Evolutionary conservation across 2,113 vertebrate genomes (phyloP).

Genomic region (Corythornis cristatus): DNA sequence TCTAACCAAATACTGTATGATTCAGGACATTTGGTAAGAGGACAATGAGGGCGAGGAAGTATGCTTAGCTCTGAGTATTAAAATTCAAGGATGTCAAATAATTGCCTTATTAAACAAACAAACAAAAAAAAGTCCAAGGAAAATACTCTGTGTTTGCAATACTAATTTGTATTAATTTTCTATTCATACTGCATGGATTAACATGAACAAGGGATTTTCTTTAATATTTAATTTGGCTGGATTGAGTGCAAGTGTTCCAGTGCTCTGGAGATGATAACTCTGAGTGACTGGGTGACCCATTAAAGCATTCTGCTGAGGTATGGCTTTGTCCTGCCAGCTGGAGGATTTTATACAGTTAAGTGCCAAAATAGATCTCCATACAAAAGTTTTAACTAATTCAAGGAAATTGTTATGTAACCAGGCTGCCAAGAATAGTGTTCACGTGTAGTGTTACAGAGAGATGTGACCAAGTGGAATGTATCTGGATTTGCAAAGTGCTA

Average conservation of each 20-base stretch:
- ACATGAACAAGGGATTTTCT: background rate
- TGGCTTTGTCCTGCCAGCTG: constrained; percentile 50
- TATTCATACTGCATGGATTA: background rate
- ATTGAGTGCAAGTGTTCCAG: background rate
- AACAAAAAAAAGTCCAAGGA: background rate
- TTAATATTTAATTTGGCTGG: constrained; percentile 23
- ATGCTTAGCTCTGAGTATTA: background rate
- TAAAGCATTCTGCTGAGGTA: constrained; percentile 56
- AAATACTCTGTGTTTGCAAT: background rate
- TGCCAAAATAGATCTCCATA: constrained; percentile 53
- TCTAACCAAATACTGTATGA: background rate
- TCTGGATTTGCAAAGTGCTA: constrained; percentile 10
- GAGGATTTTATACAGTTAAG: constrained; percentile 28
- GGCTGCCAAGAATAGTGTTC: constrained; percentile 32
- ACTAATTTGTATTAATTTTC: background rate
- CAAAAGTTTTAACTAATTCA: constrained; percentile 64
- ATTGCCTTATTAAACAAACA: background rate
- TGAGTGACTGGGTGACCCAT: constrained; percentile 42
- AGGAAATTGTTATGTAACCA: constrained; percentile 29
- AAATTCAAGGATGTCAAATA: background rate
- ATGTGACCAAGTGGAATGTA: background rate
- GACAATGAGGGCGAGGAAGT: background rate
- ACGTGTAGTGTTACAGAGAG: background rate
- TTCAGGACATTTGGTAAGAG: background rate
- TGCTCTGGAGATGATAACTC: background rate